These are phyloP conservation scores for Papilio xuthus DNA, from an alignment of 1,140 invertebrate genomes.

Conservation along the genomic window DNA sequence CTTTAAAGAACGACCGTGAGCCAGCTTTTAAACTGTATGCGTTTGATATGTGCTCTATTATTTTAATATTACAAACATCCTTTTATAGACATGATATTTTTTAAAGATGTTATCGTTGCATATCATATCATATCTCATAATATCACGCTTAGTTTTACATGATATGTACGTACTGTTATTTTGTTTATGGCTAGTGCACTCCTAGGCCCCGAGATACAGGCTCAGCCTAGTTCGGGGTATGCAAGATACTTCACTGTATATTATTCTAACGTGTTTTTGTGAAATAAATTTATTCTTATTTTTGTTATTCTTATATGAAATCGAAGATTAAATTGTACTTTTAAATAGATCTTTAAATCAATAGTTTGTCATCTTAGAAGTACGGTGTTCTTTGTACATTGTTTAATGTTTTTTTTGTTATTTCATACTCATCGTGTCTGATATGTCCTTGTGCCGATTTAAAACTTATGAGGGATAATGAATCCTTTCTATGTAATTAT, in stretches of 20 bases:
- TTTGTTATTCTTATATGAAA: too few relatives aligned
- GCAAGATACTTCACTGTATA: too few relatives aligned
- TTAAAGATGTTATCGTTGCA: slow-evolving; percentile 19
- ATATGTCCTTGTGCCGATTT: slow-evolving; percentile 42
- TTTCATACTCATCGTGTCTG: slow-evolving; percentile 34
- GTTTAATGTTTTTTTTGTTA: slow-evolving; percentile 20
- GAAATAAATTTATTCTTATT: too few relatives aligned
- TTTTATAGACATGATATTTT: slow-evolving; percentile 23
- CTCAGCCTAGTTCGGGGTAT: too few relatives aligned
- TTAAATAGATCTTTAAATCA: neutral
- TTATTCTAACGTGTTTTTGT: too few relatives aligned
- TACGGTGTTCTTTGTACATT: neutral
- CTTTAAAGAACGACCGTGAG: slow-evolving; percentile 13
- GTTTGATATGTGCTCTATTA: slow-evolving; percentile 21
- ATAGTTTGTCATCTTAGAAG: neutral
- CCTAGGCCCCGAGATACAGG: too few relatives aligned
- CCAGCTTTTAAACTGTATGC: slow-evolving; percentile 15
- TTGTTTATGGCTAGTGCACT: too few relatives aligned
- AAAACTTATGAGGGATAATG: slow-evolving; percentile 18
- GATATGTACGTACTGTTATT: too few relatives aligned
- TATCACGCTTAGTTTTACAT: too few relatives aligned
- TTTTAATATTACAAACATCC: slow-evolving; percentile 24
- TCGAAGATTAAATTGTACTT: neutral
- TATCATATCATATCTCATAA: too few relatives aligned
- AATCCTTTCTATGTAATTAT: slow-evolving; percentile 18